Evolutionary conservation across 2,797 vertebrate genomes (phyloP), one percentile per base, ranked within the genome.

Genomic region (Ciconia nigra): DNA sequence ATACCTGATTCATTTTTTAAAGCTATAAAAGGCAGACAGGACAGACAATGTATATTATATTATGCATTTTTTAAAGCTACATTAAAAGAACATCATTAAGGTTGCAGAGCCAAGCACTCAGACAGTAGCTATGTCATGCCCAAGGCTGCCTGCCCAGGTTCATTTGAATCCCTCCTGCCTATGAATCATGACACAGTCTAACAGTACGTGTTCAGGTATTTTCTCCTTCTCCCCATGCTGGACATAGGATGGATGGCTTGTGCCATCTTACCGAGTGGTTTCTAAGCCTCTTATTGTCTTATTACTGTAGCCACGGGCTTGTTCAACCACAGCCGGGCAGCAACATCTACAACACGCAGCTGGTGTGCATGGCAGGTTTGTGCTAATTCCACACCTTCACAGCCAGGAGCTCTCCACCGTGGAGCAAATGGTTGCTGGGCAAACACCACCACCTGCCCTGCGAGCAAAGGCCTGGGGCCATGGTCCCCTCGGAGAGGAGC

Each of bases 11-110:
- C 88, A 73, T 94, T 87, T 93, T 95, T 94, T 90, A 94, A 49
- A 91, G 87, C 82, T 76, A 15, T 95, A 92, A 93, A 93, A 95
- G 47, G 67, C 87, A 94, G 95, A 28, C 82, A 95, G 82, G 84
- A 86, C 82, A 93, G 77, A 92, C 61, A 57, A 83, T 72, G 90
- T 93, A 74, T 93, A 95, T 96, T 87, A 89, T 96, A 96, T 91
- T 83, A 91, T 58, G 73, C 72, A 91, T 71, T 74, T 92, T 94
- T 95, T 93, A 97, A 94, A 95, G 93, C 93, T 65, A 72, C 93
- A 95, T 97, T 97, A 94, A 95, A 97, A 95, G 95, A 91, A 94
- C 94, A 96, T 96, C 94, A 94, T 42, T 73, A 96, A 90, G 96
- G 85, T 55, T 91, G 89, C 90, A 95, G 87, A 95, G 95, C 83